Evolutionary conservation across 2,888 invertebrate species (phyloP).

Genomic region (Coleophora deauratella): DNA sequence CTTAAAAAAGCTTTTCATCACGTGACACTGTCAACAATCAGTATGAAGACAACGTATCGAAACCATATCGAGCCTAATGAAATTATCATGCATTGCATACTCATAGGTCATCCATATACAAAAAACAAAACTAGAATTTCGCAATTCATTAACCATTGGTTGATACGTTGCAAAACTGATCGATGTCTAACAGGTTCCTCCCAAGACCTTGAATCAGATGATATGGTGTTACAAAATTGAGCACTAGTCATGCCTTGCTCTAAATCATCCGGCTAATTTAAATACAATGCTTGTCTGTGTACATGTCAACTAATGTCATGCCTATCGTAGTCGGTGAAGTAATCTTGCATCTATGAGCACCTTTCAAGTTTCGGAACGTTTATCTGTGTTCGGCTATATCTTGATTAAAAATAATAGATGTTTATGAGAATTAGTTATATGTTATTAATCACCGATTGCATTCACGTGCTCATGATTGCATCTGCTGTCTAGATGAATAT

Average conservation of each 20-base stretch:
- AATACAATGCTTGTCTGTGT: conserved; percentile 45
- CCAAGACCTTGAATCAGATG: conserved; percentile 19
- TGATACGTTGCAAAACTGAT: background rate
- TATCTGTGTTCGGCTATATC: conserved; percentile 12
- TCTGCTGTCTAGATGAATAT: background rate
- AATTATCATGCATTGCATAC: no score
- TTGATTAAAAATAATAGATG: conserved; percentile 10
- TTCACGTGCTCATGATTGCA: no score
- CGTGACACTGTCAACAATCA: no score
- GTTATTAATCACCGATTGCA: conserved; percentile 1
- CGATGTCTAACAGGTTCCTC: conserved; percentile 13
- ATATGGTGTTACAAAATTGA: conserved; percentile 29
- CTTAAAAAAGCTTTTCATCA: no score
- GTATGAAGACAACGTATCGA: no score
- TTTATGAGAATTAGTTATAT: conserved; percentile 6
- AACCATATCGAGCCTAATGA: no score
- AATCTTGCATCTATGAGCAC: conserved; percentile 4
- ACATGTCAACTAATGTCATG: conserved; percentile 27
- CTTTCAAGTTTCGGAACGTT: conserved; percentile 22
- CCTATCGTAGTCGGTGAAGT: conserved; percentile 25
- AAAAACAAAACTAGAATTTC: no score
- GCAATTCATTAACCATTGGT: no score
- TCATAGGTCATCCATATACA: no score
- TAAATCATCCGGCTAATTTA: conserved; percentile 45
- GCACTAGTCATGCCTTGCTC: conserved; percentile 33